Evolutionary conservation across 2,113 vertebrate species (phyloP).

Genomic region (Physeter macrocephalus): DNA sequence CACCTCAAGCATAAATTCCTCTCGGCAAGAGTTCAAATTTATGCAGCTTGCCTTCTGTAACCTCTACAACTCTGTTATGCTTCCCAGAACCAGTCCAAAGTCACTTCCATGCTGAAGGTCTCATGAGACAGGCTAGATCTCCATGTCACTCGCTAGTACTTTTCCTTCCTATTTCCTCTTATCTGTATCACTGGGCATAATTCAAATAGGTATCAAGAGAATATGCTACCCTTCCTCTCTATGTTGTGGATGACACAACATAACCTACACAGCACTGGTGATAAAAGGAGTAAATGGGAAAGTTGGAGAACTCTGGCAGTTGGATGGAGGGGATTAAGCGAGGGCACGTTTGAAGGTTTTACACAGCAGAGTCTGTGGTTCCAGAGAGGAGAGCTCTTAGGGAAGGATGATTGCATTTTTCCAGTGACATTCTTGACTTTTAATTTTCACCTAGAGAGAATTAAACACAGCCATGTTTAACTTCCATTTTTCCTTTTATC

Average conservation of each 20-base stretch:
- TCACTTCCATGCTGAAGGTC: background rate
- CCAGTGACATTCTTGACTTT: background rate
- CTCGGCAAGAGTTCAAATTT: background rate
- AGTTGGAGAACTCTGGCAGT: background rate
- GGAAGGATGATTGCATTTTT: background rate
- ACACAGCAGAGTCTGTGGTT: rapidly evolving
- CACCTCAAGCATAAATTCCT: background rate
- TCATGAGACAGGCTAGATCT: background rate
- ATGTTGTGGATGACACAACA: background rate
- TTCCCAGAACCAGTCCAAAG: background rate
- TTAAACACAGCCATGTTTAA: background rate
- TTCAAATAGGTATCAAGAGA: background rate
- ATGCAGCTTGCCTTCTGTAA: background rate
- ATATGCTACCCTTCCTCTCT: background rate
- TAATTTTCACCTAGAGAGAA: background rate
- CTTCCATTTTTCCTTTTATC: background rate
- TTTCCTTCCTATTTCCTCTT: background rate
- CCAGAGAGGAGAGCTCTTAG: background rate
- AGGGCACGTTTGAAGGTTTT: background rate
- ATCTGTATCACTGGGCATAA: background rate
- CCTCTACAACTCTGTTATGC: background rate
- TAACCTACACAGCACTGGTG: background rate
- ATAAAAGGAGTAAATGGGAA: background rate
- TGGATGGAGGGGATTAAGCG: background rate
- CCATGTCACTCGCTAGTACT: background rate